A percentile compares a stretch with the other conserved stretches of the same genome.
Evolutionary conservation across 2,113 vertebrate genomes (phyloP).

Genomic region (Orycteropus afer): DNA sequence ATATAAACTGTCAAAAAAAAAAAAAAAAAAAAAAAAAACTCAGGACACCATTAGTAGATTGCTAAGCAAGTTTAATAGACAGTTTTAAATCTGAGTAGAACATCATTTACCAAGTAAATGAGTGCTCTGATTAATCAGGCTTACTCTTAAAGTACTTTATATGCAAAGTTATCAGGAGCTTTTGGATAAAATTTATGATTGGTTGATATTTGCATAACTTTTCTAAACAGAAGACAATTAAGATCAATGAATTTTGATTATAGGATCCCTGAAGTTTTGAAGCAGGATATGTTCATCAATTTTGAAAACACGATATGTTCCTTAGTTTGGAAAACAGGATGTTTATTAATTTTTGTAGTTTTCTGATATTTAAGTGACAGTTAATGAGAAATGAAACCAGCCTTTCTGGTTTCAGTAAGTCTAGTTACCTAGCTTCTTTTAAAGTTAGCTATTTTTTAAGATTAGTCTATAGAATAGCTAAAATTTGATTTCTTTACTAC

Average conservation of each 20-base stretch:
- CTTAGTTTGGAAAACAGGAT: not conserved
- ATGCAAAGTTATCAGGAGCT: not conserved
- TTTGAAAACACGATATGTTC: not conserved
- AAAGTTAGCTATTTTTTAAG: not conserved
- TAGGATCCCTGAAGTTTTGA: not conserved
- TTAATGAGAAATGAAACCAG: not conserved
- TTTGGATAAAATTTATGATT: not conserved
- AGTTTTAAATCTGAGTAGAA: not conserved
- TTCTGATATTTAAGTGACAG: not conserved
- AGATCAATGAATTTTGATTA: not conserved
- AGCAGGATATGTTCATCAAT: not conserved
- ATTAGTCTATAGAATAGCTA: not conserved
- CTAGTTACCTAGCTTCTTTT: not conserved
- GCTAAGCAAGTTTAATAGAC: not conserved
- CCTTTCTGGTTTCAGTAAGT: not conserved
- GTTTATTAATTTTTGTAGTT: not conserved
- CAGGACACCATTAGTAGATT: not conserved
- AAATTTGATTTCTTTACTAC: not conserved
- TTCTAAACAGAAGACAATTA: not conserved
- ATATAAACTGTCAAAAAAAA: too few species aligned
- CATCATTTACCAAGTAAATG: not conserved
- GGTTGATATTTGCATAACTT: not conserved
- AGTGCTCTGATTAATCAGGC: not conserved
- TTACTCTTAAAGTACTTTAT: not conserved
- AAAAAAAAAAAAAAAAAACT: not conserved